Percentiles rank a stretch among this genome's conserved stretches.
phyloP scores from a whole-genome alignment of 2,113 vertebrate species.

The Macaca nemestrina region DNA sequence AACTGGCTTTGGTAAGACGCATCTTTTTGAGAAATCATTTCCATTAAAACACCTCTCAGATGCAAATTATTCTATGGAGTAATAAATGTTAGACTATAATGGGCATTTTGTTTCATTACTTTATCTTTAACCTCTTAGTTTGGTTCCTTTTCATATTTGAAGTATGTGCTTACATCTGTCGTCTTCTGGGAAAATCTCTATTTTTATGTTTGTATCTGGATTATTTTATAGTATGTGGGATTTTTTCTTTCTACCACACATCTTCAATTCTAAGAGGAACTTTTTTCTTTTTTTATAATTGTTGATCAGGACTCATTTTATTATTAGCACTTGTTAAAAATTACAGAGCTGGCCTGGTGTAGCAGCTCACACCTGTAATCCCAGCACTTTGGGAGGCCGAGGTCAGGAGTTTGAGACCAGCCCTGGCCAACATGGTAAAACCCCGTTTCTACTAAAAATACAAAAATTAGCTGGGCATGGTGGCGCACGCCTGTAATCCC shows the following conservation, averaged over 20 bases:
- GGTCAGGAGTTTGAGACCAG: too few relatives aligned
- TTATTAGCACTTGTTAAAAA: background rate
- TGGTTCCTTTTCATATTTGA: background rate
- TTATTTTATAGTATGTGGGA: background rate
- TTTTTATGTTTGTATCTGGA: background rate
- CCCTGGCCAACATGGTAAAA: too few relatives aligned
- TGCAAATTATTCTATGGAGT: background rate
- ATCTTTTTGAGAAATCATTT: conserved; percentile 40
- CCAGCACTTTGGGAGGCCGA: too few relatives aligned
- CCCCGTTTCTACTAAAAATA: too few relatives aligned
- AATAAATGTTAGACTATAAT: background rate
- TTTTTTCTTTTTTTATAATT: background rate
- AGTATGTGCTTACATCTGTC: background rate
- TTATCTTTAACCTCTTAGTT: background rate
- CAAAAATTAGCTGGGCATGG: too few relatives aligned
- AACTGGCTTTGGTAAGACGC: background rate
- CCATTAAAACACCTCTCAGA: background rate
- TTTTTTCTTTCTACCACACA: background rate
- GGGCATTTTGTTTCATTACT: background rate
- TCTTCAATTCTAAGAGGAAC: background rate
- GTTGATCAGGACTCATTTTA: background rate
- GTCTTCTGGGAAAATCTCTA: background rate
- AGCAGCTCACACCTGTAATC: too few relatives aligned
- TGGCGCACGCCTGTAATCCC: rapidly evolving
- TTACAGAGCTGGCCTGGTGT: background rate